Base-by-base conservation (phyloP, 53 echinoderm and acorn worm genomes). In the Apostichopus leukothele region DNA sequence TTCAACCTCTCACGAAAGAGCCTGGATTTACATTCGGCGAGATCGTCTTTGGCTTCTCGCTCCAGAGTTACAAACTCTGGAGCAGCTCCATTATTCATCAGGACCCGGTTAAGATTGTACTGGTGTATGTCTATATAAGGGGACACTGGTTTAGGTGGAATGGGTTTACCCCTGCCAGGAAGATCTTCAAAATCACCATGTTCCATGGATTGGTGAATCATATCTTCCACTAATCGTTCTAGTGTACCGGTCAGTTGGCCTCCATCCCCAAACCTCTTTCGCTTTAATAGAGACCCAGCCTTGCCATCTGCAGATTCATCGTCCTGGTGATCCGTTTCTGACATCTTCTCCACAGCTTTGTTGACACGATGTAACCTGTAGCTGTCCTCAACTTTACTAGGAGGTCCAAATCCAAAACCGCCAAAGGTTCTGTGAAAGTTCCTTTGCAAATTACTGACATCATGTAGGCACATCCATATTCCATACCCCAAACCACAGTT, bases 171-270 rank as follows among this genome's bases (percentile, higher is more conserved):
- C 68, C 75, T 90, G 13, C 94, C 92, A 1, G 91, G 91, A 23
- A 96, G 86, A 67, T 96, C 91, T 19, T 94, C 90, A 88, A 96
- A 96, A 52, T 96, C 96, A 60, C 96, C 96, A 52, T 91, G 90
- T 14, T 89, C 91, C 88, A 94, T 92, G 4, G 94, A 94, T 7
- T 96, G 90, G 21, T 92, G 92, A 22, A 94, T 87, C 50, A 96
- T 83, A 79, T 96, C 94, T 51, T 96, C 96, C 5, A 96, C 96
- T 55, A 96, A 78, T 52, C 94, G 89, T 50, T 96, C 94, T 50
- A 96, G 92, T 26, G 90, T 84, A 71, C 92, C 94, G 7, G 94
- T 90, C 13, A 91, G 88, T 79, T 92, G 85, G 55, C 92, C 75
- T 90, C 92, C 88, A 27, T 84, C 83, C 39, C 92, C 92, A 11